A percentile compares a stretch with the other conserved stretches of the same genome.
phyloP scores from a whole-genome alignment of 2,797 vertebrate species.

The Mus caroli region DNA sequence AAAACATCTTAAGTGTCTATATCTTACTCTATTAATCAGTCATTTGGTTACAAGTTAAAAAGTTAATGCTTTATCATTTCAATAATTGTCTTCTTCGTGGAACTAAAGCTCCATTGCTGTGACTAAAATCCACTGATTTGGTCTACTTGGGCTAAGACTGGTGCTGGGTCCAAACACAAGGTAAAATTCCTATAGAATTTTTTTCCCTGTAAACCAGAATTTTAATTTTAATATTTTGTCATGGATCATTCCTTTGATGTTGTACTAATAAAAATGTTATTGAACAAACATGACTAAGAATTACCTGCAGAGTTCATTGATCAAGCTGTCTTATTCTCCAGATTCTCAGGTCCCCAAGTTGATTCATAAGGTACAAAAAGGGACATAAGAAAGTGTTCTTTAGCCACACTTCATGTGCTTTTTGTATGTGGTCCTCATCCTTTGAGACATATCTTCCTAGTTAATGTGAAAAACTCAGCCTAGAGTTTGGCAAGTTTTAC shows the following conservation, averaged over 20 bases:
- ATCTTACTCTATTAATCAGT: background rate
- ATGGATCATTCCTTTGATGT: background rate
- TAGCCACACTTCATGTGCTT: background rate
- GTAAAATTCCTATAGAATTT: background rate
- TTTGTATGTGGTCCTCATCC: background rate
- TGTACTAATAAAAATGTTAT: background rate
- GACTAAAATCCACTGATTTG: background rate
- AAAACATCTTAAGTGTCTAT: background rate
- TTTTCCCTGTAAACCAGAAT: background rate
- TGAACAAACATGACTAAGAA: background rate
- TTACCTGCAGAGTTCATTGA: background rate
- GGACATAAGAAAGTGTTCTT: background rate
- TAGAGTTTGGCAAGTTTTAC: conserved; percentile 38
- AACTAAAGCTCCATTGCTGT: background rate
- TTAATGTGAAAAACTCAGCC: background rate
- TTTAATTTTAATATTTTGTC: background rate
- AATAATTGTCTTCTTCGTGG: background rate
- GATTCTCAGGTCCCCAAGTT: background rate
- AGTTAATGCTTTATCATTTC: background rate
- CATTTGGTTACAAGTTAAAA: background rate
- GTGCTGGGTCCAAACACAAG: background rate
- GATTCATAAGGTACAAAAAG: background rate
- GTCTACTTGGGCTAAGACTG: background rate
- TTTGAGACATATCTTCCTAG: conserved; percentile 30
- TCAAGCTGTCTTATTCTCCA: background rate